Percentiles rank a stretch among this genome's conserved stretches.
Conservation (phyloP, 2,888 invertebrate genomes). For the Drosophila colorata region DNA sequence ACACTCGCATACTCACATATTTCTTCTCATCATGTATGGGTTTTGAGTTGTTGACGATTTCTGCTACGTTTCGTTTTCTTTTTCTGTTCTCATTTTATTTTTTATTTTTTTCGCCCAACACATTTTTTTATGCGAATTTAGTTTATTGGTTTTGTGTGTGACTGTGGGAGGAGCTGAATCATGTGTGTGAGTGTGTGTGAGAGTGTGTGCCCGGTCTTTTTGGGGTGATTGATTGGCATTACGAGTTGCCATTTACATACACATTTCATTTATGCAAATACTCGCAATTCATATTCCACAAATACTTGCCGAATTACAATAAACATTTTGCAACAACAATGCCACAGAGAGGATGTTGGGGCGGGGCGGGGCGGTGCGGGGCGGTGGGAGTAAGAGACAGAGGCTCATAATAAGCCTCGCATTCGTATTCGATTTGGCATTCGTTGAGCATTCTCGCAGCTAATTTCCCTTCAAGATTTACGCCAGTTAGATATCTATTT, state of each 20-base stretch:
- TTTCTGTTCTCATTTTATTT: slow-evolving; percentile 35
- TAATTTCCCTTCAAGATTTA: slow-evolving; percentile 78
- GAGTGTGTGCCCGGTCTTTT: slow-evolving; percentile 55
- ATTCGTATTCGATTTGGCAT: slow-evolving; percentile 59
- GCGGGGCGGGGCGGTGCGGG: not conserved
- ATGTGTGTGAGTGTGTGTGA: slow-evolving; percentile 32
- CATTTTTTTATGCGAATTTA: slow-evolving; percentile 73
- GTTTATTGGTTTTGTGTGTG: slow-evolving; percentile 76
- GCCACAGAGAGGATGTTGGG: slow-evolving; percentile 22
- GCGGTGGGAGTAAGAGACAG: not conserved
- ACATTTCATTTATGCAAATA: slow-evolving; percentile 80
- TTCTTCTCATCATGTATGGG: slow-evolving; percentile 42
- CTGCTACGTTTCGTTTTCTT: slow-evolving; percentile 73
- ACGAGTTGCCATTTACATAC: slow-evolving; percentile 77
- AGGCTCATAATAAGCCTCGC: slow-evolving; percentile 24
- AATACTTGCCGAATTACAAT: slow-evolving; percentile 78
- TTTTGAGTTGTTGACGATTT: slow-evolving; percentile 75
- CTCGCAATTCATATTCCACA: slow-evolving; percentile 78
- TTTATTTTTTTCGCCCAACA: slow-evolving; percentile 32
- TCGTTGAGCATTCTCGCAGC: slow-evolving; percentile 76
- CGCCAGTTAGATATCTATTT: slow-evolving; percentile 62
- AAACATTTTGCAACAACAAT: slow-evolving; percentile 66
- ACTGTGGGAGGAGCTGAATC: slow-evolving; percentile 72
- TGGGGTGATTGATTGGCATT: slow-evolving; percentile 81
- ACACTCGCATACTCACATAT: slow-evolving; percentile 24